A percentile compares a stretch with the other conserved stretches of the same genome.
Conservation (phyloP, 2,888 invertebrate genomes). For the Bugula neritina region DNA sequence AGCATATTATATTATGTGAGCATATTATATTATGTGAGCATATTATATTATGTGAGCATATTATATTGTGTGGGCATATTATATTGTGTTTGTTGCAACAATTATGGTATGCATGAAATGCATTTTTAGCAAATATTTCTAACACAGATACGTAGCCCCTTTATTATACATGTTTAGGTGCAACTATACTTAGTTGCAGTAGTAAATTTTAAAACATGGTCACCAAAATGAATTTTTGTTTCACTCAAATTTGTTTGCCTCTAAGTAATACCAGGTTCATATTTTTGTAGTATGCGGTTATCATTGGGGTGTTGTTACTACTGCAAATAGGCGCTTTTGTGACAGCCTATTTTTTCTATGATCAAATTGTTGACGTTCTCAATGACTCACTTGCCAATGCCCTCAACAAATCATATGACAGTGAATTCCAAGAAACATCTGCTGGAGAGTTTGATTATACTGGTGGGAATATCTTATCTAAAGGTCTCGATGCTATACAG, state of each 20-base stretch:
- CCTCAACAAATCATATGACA: not conserved
- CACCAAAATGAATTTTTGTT: not conserved
- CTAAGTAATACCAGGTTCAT: not conserved
- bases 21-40: too few species aligned
- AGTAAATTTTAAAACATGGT: too few species aligned
- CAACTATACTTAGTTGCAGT: too few species aligned
- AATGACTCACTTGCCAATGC: not conserved
- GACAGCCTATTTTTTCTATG: conserved; percentile 16
- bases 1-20: too few species aligned
- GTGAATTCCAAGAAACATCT: not conserved
- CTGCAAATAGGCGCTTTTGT: conserved; percentile 1
- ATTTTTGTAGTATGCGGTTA: conserved; percentile 23
- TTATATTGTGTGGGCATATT: too few species aligned
- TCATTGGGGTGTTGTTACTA: not conserved
- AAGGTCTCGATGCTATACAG: conserved; percentile 14
- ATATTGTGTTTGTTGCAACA: too few species aligned
- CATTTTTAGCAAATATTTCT: too few species aligned
- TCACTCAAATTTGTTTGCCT: not conserved
- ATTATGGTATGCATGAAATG: too few species aligned
- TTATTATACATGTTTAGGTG: too few species aligned
- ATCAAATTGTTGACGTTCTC: not conserved
- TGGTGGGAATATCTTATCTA: not conserved
- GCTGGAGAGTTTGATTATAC: not conserved
- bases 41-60: too few species aligned
- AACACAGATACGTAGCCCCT: too few species aligned